Conservation (phyloP, 2,888 invertebrate species). For the Drosophila atroscutellata region DNA sequence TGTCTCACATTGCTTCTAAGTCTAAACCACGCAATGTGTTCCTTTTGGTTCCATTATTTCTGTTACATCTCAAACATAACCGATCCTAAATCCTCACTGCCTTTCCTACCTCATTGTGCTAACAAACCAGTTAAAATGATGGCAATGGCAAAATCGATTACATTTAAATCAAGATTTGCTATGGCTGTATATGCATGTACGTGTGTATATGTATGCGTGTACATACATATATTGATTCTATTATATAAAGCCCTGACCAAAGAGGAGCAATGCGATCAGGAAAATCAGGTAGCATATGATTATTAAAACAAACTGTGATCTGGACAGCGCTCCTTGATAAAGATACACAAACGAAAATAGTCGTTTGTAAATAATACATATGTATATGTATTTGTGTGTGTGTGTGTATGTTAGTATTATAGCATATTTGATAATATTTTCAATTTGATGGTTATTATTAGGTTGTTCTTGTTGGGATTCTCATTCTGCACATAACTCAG, state of each 20-base stretch:
- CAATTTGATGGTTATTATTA: constrained; percentile 12
- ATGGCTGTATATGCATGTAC: background rate
- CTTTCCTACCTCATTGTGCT: constrained; percentile 26
- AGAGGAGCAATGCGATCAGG: background rate
- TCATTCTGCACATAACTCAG: constrained; percentile 38
- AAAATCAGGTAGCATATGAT: background rate
- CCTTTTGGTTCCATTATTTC: constrained; percentile 67
- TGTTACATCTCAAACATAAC: constrained; percentile 38
- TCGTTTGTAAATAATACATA: background rate
- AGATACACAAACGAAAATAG: too few species aligned
- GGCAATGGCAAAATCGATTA: constrained; percentile 1
- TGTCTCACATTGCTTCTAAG: constrained; percentile 59
- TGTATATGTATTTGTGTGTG: background rate
- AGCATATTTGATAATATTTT: background rate
- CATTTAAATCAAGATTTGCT: constrained; percentile 8
- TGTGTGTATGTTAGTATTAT: background rate
- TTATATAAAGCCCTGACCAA: constrained; percentile 13
- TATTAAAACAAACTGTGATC: background rate
- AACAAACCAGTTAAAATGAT: constrained; percentile 38
- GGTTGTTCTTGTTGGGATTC: constrained; percentile 17
- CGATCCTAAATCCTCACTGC: constrained; percentile 27
- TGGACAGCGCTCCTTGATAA: constrained; percentile 12
- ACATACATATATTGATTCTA: background rate
- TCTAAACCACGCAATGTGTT: constrained; percentile 57
- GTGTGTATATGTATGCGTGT: background rate